Evolutionary conservation across 2,113 vertebrate genomes (phyloP), one percentile per base, ranked within the genome.

Genomic region (Mola mola): DNA sequence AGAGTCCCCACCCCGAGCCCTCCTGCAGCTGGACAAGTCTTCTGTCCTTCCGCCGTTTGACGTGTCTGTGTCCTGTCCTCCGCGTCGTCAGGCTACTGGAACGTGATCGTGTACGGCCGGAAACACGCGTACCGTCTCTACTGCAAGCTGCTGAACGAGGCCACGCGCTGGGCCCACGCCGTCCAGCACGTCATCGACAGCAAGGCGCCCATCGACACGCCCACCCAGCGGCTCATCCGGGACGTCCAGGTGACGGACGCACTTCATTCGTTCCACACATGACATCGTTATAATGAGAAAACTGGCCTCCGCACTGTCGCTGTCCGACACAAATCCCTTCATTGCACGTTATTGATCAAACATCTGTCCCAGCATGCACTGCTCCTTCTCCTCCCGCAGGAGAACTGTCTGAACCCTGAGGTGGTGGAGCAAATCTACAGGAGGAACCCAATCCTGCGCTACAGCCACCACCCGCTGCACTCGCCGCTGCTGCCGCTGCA

Each of bases 371-470:
- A n/a, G n/a, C n/a, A n/a, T n/a, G n/a, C n/a, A n/a, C n/a, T n/a
- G n/a, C n/a, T n/a, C n/a, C n/a, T n/a, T n/a, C n/a, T n/a, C n/a
- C n/a, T n/a, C 38, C 68, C 70, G 48, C 73, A 99, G 97, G 97
- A 99, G 89, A 99, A 99, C 90, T 96, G 94, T 78, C 88, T 98
- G 75, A 99, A 98, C 81, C 57, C 78, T 0, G 97, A 98, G 11
- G 96, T 99, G 44, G 95, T 98, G 70, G 96, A 98, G 72, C 97
- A 99, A 91, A 96, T 98, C 72, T 98, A 95, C 81, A 96, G 93
- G 81, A 93, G 97, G 82, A 99, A 99, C 84, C 97, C 97, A 15
- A 98, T 99, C 79, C 94, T 99, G 0, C 95, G 97, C 25, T 94
- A 95, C 86, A 98, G 95, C 20, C 93, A 95, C 49, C 97, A 98